Conservation (phyloP, 2,888 invertebrate genomes). For the Thereva unica region DNA sequence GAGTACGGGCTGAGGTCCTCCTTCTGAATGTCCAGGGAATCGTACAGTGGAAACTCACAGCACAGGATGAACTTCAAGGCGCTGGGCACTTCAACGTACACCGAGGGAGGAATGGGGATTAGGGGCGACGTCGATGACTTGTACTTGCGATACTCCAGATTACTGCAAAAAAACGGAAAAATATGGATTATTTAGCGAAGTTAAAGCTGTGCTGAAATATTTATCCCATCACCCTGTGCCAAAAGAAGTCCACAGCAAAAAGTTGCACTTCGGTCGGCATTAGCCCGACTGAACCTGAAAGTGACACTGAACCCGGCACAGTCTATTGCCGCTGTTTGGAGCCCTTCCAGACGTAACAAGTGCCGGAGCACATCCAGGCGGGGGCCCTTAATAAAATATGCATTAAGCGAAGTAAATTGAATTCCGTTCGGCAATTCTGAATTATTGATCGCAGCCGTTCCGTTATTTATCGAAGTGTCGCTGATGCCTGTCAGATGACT, state of each 20-base stretch:
- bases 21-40: conserved; percentile 66
- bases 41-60: conserved; percentile 88
- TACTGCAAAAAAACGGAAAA: conserved; percentile 59
- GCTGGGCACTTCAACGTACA: conserved; percentile 84
- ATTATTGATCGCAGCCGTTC: conserved; percentile 21
- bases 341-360: background rate
- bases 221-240: conserved; percentile 5
- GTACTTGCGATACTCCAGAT: conserved; percentile 84
- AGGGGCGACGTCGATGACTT: conserved; percentile 87
- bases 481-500: background rate
- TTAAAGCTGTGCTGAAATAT: background rate
- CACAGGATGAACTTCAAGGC: conserved; percentile 82
- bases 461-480: background rate
- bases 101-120: conserved; percentile 83
- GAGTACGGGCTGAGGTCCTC: conserved; percentile 55
- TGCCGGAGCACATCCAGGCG: background rate
- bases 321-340: no score
- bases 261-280: no score
- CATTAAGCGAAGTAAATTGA: conserved; percentile 30
- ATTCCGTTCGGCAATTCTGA: conserved; percentile 14
- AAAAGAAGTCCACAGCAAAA: background rate
- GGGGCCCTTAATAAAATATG: conserved; percentile 12
- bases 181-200: conserved; percentile 6
- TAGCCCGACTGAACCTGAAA: no score
- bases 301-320: no score